Percentiles rank a stretch among this genome's conserved stretches.
These are phyloP conservation scores for Sialia sialis DNA, from an alignment of 2,113 vertebrate genomes.

Conservation along the genomic window DNA sequence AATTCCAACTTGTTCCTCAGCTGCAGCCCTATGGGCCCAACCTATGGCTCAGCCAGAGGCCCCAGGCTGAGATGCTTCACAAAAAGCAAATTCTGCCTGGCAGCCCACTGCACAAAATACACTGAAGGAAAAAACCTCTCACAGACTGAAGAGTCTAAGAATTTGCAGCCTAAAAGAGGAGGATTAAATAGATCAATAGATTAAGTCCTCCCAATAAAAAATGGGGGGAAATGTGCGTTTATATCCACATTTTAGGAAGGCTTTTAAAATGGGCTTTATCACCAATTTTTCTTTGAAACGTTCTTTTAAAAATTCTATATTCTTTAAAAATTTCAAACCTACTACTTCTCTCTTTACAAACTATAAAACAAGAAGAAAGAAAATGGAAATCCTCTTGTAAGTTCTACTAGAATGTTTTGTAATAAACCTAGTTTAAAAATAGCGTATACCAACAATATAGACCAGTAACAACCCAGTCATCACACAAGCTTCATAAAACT, in stretches of 20 bases:
- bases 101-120: neutral
- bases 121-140: neutral
- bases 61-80: neutral
- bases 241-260: neutral
- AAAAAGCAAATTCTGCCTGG: neutral
- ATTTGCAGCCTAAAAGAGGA: neutral
- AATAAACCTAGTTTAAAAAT: neutral
- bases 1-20: neutral
- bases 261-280: neutral
- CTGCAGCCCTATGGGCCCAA: neutral
- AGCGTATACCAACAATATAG: neutral
- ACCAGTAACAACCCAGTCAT: neutral
- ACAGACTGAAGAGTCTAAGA: neutral
- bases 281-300: neutral
- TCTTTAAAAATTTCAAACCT: neutral
- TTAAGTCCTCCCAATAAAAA: neutral
- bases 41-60: neutral
- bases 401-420: neutral
- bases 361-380: neutral
- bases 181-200: neutral
- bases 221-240: fast-evolving
- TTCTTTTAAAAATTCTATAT: neutral
- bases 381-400: neutral
- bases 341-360: neutral
- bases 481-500: neutral